These are phyloP conservation scores for Enteromius afrohamiltoni DNA, from an alignment of 2,797 vertebrate genomes.

Conservation along the genomic window DNA sequence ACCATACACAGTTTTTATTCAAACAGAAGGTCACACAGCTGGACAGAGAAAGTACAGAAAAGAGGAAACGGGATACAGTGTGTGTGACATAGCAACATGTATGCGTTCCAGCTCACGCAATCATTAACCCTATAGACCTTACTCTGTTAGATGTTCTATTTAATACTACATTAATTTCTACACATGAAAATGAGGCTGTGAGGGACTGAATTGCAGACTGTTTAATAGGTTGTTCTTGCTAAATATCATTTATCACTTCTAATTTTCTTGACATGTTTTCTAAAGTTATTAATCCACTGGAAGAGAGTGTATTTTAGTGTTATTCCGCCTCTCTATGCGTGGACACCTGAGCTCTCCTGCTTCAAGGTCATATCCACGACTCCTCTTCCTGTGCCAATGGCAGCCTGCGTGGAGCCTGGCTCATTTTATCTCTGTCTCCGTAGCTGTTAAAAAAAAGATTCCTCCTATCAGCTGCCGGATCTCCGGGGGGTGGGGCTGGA, in stretches of 20 bases:
- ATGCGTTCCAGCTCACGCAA: constrained; percentile 27
- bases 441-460: constrained; percentile 43
- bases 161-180: not conserved
- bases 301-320: constrained; percentile 44
- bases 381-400: constrained; percentile 50
- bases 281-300: not conserved
- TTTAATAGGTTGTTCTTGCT: not conserved
- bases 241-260: not conserved
- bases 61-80: constrained; percentile 31
- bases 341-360: constrained; percentile 58
- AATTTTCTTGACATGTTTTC: not conserved
- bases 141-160: not conserved
- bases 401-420: constrained; percentile 55
- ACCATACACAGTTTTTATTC: constrained; percentile 51
- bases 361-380: constrained; percentile 59
- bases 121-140: constrained; percentile 30
- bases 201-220: not conserved
- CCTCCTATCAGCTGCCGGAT: constrained; percentile 53
- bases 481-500: constrained; percentile 50
- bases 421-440: constrained; percentile 57
- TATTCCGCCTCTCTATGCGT: constrained; percentile 51
- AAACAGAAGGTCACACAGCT: constrained; percentile 54
- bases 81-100: constrained; percentile 31
- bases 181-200: not conserved
- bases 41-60: constrained; percentile 39